Base-by-base conservation (phyloP, 2,888 invertebrate species). In the Listrodromus nycthemerus region DNA sequence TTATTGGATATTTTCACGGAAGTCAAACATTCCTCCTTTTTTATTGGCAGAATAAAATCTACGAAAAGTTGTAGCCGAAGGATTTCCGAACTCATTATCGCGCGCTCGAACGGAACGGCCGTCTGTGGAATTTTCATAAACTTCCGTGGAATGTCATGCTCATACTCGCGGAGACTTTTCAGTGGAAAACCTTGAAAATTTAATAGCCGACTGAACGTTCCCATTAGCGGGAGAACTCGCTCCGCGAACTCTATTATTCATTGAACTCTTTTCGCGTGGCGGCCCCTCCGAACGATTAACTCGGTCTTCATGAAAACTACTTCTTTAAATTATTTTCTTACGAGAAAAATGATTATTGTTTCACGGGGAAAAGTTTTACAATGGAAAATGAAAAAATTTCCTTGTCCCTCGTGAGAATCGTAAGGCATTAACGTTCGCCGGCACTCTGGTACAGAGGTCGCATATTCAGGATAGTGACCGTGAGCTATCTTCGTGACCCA, bases 321-420 rank as follows among this genome's bases (percentile, higher is more conserved):
- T 80, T 74, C 69, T 77, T 66, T 71, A 86, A 81, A 85, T 85
- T 37, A 83, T 78, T 84, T 83, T 45, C 66, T 58, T 61, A 76
- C 21, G n/a, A 52, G 58, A 30, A 21, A 66, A 66, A 45, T 19
- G 21, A 27, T 65, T 33, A 82, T 78, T 69, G 78, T 75, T 82
- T 71, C 13, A 58, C 71, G 19, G 1, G 16, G 21, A 58, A 37
- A 21, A 55, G 21, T 55, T 55, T 16, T 30, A 61, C 61, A 7
- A 61, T 27, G 13, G 27, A 6, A 16, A n/a, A 61, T 61, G 7
- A 6, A 16, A 16, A 27, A 27, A 16, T 5, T 58, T 30, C n/a
- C 45, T 19, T 7, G 24, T 55, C 37, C 2, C 37, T 19, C 45
- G 55, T 61, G 52, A 41, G 71, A 30, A 71, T 52, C 30, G 52